Evolutionary conservation across 2,888 invertebrate genomes (phyloP).

Genomic region (Sabellastarte sp.): DNA sequence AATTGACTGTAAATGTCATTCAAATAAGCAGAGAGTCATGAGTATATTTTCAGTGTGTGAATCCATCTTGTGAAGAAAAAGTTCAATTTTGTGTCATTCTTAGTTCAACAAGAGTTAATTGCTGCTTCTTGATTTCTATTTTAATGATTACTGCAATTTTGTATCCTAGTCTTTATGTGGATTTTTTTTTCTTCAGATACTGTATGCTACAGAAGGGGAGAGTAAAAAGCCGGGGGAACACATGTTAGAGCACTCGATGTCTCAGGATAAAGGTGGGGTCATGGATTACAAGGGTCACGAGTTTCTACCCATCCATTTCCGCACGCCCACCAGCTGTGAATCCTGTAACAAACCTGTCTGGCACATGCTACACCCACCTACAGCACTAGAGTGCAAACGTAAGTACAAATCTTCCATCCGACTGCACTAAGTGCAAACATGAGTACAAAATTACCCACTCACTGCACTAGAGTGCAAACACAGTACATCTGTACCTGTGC

Average conservation of each 20-base stretch:
- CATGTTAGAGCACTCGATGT: neutral
- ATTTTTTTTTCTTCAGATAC: slow-evolving; percentile 61
- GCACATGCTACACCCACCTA: slow-evolving; percentile 97
- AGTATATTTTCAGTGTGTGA: no score
- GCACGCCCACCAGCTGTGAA: slow-evolving; percentile 98
- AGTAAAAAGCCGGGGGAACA: slow-evolving; percentile 61
- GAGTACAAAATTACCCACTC: no score
- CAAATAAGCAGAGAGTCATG: no score
- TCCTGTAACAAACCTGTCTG: slow-evolving; percentile 95
- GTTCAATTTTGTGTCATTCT: no score
- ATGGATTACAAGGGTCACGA: slow-evolving; percentile 89
- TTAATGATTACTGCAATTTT: neutral
- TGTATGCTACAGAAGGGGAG: slow-evolving; percentile 97
- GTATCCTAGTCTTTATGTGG: neutral
- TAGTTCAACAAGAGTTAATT: no score
- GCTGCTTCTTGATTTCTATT: no score
- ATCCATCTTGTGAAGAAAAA: no score
- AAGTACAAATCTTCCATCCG: no score
- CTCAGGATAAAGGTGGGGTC: slow-evolving; percentile 38
- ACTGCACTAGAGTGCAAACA: no score
- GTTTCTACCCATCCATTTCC: slow-evolving; percentile 92
- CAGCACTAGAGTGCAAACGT: slow-evolving; percentile 95
- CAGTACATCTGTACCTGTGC: no score
- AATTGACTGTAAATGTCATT: no score
- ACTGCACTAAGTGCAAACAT: no score